Percentiles rank a stretch among this genome's conserved stretches.
Evolutionary conservation across 2,113 vertebrate species (phyloP).

Genomic region (Cardinalis cardinalis): DNA sequence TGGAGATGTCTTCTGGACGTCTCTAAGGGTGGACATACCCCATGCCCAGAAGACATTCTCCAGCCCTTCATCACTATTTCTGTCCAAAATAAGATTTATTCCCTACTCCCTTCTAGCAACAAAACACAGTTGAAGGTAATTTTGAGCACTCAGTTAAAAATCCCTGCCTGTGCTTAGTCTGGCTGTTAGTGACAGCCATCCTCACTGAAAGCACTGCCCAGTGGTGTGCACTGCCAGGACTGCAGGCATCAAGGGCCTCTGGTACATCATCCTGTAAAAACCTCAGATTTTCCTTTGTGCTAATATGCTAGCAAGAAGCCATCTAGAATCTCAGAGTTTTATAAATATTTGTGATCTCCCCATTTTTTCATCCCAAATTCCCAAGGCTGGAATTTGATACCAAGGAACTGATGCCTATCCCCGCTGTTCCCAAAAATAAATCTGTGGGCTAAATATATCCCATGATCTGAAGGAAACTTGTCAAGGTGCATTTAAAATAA

Average conservation of each 20-base stretch:
- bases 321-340: background rate
- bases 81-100: background rate
- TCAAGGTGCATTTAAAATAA: conserved; percentile 1
- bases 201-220: background rate
- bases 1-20: background rate
- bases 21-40: fast-evolving
- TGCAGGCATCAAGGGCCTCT: background rate
- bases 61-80: background rate
- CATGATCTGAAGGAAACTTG: background rate
- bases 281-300: background rate
- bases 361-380: background rate
- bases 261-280: background rate
- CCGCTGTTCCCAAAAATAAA: background rate
- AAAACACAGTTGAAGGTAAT: background rate
- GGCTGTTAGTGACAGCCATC: background rate
- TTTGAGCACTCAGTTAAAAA: background rate
- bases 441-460: background rate
- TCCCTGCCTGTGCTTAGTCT: background rate
- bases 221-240: fast-evolving
- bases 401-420: background rate
- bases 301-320: background rate
- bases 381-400: background rate
- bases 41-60: background rate
- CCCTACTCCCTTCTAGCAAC: background rate
- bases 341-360: background rate